phyloP scores from a whole-genome alignment of 1,140 invertebrate genomes.

The Pseudomyrmex gracilis region DNA sequence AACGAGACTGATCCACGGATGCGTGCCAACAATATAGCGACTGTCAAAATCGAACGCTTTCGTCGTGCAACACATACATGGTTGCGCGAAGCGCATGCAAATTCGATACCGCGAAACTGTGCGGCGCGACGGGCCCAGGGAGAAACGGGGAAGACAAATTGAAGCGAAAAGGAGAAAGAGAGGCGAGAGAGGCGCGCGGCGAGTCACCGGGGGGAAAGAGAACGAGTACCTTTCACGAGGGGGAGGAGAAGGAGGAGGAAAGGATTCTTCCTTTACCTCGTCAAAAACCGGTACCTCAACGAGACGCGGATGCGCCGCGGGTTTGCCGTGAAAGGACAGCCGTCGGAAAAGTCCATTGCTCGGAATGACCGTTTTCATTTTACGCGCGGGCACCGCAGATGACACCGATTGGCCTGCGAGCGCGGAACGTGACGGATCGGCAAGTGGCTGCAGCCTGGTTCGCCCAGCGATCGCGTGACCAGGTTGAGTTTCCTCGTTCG shows the following conservation, averaged over 20 bases:
- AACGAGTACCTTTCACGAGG: neutral
- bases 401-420: constrained; percentile 32
- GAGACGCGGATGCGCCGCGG: neutral
- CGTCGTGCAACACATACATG: neutral
- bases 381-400: constrained; percentile 13
- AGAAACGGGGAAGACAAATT: neutral
- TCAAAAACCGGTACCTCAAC: constrained; percentile 39
- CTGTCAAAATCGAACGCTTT: constrained; percentile 48
- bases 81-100: constrained; percentile 25
- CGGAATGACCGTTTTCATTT: constrained; percentile 36
- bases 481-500: constrained; percentile 38
- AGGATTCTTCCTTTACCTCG: neutral
- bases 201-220: constrained; percentile 1
- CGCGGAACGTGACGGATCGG: neutral
- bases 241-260: no score
- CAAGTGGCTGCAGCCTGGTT: neutral
- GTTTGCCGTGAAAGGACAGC: constrained; percentile 5
- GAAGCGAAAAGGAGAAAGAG: constrained; percentile 3
- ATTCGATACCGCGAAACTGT: neutral
- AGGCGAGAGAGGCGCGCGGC: neutral
- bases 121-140: neutral
- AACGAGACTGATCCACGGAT: constrained; percentile 43
- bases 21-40: constrained; percentile 28
- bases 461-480: constrained; percentile 43
- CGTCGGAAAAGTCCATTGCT: constrained; percentile 30